Conservation (phyloP, 2,113 vertebrate species). For the Bos taurus region DNA sequence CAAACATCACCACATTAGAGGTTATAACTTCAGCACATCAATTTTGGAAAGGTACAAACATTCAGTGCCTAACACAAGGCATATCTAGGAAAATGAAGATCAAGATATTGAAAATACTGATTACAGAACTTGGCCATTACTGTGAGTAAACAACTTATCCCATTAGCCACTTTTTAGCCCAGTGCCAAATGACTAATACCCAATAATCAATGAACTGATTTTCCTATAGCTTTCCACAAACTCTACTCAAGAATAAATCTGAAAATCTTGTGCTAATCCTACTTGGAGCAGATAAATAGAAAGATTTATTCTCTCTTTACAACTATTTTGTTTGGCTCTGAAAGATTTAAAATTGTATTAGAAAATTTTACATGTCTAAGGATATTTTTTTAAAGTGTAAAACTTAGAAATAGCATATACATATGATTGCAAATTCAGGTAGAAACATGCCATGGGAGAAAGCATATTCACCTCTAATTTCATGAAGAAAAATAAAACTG, state of each 20-base stretch:
- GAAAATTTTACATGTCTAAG: background rate
- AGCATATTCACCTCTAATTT: background rate
- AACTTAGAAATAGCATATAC: background rate
- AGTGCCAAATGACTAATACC: background rate
- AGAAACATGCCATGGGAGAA: background rate
- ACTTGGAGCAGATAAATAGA: background rate
- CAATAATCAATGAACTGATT: background rate
- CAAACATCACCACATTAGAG: background rate
- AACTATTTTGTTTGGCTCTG: background rate
- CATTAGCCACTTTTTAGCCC: background rate
- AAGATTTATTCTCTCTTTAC: background rate
- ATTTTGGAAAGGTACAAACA: background rate
- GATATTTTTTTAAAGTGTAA: background rate
- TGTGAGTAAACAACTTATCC: background rate
- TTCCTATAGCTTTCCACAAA: background rate
- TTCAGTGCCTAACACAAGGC: background rate
- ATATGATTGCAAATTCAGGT: background rate
- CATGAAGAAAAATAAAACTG: background rate
- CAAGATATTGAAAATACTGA: background rate
- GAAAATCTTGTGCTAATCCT: background rate
- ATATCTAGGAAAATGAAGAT: background rate
- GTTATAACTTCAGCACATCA: background rate
- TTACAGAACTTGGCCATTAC: background rate
- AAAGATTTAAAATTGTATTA: background rate
- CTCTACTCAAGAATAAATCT: background rate